Percentiles rank a stretch among this genome's conserved stretches.
phyloP scores from a whole-genome alignment of 1,140 invertebrate genomes.

The Dendrolimus kikuchii region DNA sequence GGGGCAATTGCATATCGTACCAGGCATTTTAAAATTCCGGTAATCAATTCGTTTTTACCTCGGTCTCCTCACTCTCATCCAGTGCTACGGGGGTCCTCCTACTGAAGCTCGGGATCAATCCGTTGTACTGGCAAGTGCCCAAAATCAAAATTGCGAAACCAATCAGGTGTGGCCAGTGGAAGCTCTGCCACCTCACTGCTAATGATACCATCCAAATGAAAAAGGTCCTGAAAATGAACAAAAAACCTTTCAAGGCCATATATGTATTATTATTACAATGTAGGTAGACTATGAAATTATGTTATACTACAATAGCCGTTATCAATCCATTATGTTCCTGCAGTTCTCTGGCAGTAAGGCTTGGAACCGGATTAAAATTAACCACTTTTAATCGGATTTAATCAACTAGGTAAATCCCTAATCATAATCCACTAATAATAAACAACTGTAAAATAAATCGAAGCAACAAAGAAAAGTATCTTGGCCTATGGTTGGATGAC shows the following conservation, averaged over 20 bases:
- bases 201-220: conserved; percentile 92
- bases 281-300: not conserved
- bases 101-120: conserved; percentile 67
- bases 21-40: no score
- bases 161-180: conserved; percentile 85
- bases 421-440: no score
- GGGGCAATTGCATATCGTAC: no score
- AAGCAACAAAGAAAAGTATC: no score
- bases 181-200: conserved; percentile 81
- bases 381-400: no score
- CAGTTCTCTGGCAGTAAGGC: no score
- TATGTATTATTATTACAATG: not conserved
- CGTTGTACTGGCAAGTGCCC: conserved; percentile 87
- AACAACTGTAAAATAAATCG: no score
- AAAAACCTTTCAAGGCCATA: no score
- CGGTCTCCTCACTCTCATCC: conserved; percentile 11
- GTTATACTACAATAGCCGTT: not conserved
- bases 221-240: conserved; percentile 77
- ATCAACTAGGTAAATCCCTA: no score
- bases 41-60: not conserved
- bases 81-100: conserved; percentile 5
- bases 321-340: no score
- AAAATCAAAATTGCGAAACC: conserved; percentile 82
- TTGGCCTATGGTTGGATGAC: no score
- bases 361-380: no score